A percentile compares a stretch with the other conserved stretches of the same genome.
phyloP scores from a whole-genome alignment of 2,113 vertebrate genomes.

The Trachemys scripta region DNA sequence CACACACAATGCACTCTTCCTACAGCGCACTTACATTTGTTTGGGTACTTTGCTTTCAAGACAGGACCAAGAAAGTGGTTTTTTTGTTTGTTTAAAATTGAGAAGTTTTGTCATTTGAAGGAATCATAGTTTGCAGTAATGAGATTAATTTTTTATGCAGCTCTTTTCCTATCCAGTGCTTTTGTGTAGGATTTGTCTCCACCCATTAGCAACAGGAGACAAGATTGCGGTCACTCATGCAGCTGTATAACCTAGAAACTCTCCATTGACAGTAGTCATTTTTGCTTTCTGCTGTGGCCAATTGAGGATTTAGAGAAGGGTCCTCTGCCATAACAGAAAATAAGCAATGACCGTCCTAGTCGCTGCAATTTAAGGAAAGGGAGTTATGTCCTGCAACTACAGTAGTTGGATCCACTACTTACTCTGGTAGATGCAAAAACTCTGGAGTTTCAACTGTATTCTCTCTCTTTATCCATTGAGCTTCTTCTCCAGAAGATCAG shows the following conservation, averaged over 20 bases:
- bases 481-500: neutral
- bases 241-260: neutral
- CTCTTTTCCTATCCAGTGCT: constrained; percentile 19
- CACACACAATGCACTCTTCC: neutral
- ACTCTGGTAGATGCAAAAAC: neutral
- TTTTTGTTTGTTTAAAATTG: constrained; percentile 35
- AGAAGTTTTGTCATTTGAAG: constrained; percentile 1
- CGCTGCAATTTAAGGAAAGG: neutral
- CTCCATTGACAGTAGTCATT: neutral
- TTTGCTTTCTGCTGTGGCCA: neutral
- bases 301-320: neutral
- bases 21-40: neutral
- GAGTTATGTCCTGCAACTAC: neutral
- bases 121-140: neutral
- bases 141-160: neutral
- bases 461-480: neutral
- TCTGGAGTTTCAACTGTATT: neutral
- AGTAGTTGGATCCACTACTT: neutral
- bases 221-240: constrained; percentile 69
- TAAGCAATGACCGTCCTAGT: neutral
- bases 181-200: neutral
- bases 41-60: neutral
- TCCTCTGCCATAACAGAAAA: neutral
- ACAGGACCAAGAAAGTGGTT: neutral
- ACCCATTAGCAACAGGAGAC: constrained; percentile 37